These are phyloP conservation scores for Siniperca scherzeri DNA, from an alignment of 2,797 vertebrate species.

Conservation along the genomic window DNA sequence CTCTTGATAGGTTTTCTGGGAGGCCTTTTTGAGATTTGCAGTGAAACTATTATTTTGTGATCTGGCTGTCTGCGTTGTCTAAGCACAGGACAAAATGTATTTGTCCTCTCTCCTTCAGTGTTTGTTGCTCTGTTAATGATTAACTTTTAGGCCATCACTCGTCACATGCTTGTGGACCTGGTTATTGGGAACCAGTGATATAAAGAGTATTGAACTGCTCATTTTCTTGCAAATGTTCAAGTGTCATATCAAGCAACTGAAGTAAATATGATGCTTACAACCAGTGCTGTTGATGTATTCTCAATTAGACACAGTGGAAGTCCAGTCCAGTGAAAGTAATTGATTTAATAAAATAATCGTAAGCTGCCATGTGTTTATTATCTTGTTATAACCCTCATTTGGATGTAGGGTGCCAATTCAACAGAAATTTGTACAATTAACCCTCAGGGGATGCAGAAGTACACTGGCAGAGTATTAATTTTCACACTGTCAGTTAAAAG, in stretches of 20 bases:
- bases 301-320: not conserved
- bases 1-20: slow-evolving; percentile 25
- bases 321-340: not conserved
- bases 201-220: slow-evolving; percentile 7
- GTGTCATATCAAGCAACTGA: slow-evolving; percentile 10
- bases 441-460: slow-evolving; percentile 6
- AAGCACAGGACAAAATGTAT: slow-evolving; percentile 45
- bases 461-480: not conserved
- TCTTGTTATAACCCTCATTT: not conserved
- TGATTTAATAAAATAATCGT: slow-evolving; percentile 6
- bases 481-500: not conserved
- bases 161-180: slow-evolving; percentile 23
- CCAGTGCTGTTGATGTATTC: slow-evolving; percentile 3
- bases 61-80: slow-evolving; percentile 32
- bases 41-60: slow-evolving; percentile 36
- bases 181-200: slow-evolving; percentile 18
- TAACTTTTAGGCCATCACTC: slow-evolving; percentile 65
- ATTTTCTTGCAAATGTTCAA: slow-evolving; percentile 22
- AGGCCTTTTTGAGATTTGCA: slow-evolving; percentile 42
- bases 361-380: slow-evolving; percentile 2
- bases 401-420: not conserved
- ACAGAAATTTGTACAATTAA: slow-evolving; percentile 14
- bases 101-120: slow-evolving; percentile 45
- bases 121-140: slow-evolving; percentile 71
- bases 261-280: slow-evolving; percentile 4